phyloP scores from a whole-genome alignment of 2,797 vertebrate genomes.

The Eidolon dupreanum region DNA sequence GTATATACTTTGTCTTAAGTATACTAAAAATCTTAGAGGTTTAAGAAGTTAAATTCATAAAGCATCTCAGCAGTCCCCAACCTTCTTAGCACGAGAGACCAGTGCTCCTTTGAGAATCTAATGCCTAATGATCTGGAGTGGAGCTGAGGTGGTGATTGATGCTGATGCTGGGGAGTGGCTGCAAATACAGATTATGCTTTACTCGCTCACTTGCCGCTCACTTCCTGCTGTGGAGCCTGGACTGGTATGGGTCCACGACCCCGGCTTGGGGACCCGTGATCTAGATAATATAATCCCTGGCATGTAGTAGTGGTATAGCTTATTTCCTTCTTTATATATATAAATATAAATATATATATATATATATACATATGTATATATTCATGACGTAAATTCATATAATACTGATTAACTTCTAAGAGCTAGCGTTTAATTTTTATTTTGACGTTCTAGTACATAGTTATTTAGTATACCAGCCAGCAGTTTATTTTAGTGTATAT shows the following conservation, averaged over 20 bases:
- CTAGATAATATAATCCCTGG: not conserved
- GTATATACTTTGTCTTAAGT: not conserved
- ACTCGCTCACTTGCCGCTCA: no score
- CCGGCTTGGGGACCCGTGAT: no score
- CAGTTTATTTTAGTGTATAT: not conserved
- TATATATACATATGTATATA: not conserved
- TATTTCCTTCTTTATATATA: not conserved
- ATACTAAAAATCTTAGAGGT: not conserved
- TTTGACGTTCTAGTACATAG: not conserved
- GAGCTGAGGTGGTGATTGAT: no score
- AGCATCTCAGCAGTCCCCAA: not conserved
- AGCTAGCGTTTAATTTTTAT: not conserved
- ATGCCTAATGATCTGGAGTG: no score
- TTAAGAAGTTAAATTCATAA: conserved; percentile 11
- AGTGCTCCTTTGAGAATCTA: no score
- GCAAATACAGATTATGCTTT: no score
- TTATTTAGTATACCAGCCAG: not conserved
- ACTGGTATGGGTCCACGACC: no score
- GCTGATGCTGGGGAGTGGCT: no score
- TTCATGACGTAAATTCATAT: not conserved
- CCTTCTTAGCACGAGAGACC: no score
- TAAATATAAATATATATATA: not conserved
- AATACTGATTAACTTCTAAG: not conserved
- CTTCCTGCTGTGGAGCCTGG: no score
- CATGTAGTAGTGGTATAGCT: not conserved